Conservation (phyloP, 2,113 vertebrate genomes). For the Syrrhaptes paradoxus region DNA sequence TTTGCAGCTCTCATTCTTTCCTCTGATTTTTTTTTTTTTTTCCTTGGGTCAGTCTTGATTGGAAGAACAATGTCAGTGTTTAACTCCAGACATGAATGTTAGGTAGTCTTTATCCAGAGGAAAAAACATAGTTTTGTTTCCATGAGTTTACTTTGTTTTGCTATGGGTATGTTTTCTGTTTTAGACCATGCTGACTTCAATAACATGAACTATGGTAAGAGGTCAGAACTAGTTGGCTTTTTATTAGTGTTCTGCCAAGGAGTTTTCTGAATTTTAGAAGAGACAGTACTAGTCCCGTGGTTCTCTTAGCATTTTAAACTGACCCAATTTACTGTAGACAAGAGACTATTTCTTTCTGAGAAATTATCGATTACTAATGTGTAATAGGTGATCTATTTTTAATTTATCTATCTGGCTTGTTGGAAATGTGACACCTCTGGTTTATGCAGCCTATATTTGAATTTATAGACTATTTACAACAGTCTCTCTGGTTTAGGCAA, state of each 20-base stretch:
- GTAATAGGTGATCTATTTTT: neutral
- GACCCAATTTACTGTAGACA: neutral
- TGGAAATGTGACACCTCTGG: constrained; percentile 4
- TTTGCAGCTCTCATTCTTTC: neutral
- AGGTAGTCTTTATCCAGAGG: neutral
- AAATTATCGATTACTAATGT: constrained; percentile 36
- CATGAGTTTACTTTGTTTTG: neutral
- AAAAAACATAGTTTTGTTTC: neutral
- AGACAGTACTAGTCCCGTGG: neutral
- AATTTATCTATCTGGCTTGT: constrained; percentile 53
- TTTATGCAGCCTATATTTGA: constrained; percentile 3
- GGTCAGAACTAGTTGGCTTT: neutral
- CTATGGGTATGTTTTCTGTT: neutral
- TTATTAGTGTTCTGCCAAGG: constrained; percentile 18
- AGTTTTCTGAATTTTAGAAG: neutral
- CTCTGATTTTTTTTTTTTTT: neutral
- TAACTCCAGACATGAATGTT: neutral
- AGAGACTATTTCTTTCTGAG: neutral
- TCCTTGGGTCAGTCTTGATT: neutral
- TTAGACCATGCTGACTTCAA: neutral
- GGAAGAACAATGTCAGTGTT: neutral
- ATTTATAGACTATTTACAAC: constrained; percentile 60
- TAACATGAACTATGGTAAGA: neutral
- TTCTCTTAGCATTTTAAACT: constrained; percentile 10
- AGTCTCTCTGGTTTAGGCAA: constrained; percentile 1